Evolutionary conservation across 2,888 invertebrate species (phyloP).

Genomic region (Ryuthela nishihirai): DNA sequence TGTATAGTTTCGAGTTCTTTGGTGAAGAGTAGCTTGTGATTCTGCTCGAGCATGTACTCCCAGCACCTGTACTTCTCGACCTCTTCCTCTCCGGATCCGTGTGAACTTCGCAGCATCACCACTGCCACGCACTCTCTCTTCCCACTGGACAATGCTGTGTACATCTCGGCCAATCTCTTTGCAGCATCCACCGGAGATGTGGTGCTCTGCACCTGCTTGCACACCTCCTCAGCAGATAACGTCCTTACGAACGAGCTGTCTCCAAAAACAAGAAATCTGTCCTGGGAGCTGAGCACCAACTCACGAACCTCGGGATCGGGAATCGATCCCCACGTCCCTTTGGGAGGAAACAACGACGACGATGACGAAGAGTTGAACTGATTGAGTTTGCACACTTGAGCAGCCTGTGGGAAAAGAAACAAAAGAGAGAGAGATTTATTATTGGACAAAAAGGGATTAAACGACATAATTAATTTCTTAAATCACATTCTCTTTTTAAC

Average conservation of each 20-base stretch:
- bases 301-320: conserved; percentile 31
- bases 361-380: conserved; percentile 2
- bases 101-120: conserved; percentile 2
- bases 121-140: conserved; percentile 21
- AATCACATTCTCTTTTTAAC: too few relatives aligned
- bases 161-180: conserved; percentile 22
- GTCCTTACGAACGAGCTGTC: conserved; percentile 12
- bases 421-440: conserved; percentile 3
- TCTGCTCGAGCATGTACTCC: conserved; percentile 90
- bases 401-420: too few relatives aligned
- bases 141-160: conserved; percentile 12
- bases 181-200: conserved; percentile 20
- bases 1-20: conserved; percentile 71
- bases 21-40: conserved; percentile 80
- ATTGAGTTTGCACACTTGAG: conserved; percentile 22
- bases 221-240: conserved; percentile 19
- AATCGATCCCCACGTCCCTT: conserved; percentile 5
- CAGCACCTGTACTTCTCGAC: conserved; percentile 89
- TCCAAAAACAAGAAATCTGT: conserved; percentile 26
- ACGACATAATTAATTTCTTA: too few relatives aligned
- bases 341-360: background rate
- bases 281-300: conserved; percentile 21
- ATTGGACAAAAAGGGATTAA: too few relatives aligned
- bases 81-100: conserved; percentile 14
- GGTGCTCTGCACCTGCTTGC: conserved; percentile 9